Conservation (phyloP, 1,140 invertebrate species). For the Drosophila nigrodunni region DNA sequence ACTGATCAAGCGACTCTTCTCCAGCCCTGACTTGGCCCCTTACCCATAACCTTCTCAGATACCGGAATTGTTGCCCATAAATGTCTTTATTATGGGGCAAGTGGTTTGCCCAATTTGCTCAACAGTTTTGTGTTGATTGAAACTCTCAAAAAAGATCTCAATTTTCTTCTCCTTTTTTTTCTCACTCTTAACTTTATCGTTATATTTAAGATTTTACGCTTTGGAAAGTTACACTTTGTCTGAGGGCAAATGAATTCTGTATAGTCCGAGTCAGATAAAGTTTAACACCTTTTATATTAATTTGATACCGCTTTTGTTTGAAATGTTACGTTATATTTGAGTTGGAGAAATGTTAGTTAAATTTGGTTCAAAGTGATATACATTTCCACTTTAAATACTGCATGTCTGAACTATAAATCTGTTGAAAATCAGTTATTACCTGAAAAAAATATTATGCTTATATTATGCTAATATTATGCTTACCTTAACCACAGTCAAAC, state of each 20-base stretch:
- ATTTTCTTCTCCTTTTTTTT: not conserved
- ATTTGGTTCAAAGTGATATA: no score
- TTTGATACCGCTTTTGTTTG: no score
- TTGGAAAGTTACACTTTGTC: not conserved
- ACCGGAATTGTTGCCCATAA: conserved; percentile 68
- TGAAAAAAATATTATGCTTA: no score
- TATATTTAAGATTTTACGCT: not conserved
- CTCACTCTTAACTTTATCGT: not conserved
- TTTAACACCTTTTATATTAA: no score
- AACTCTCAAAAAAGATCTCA: conserved; percentile 12
- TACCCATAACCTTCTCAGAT: conserved; percentile 16
- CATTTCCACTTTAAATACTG: no score
- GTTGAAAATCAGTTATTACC: no score
- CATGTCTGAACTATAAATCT: no score
- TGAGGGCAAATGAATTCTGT: not conserved
- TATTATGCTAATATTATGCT: no score
- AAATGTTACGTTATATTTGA: no score
- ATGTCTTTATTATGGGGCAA: conserved; percentile 77
- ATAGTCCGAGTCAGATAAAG: not conserved
- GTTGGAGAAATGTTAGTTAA: no score
- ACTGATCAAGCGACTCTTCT: conserved; percentile 23
- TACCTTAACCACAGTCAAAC: no score
- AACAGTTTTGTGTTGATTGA: conserved; percentile 13
- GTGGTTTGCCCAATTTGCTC: conserved; percentile 62
- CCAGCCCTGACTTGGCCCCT: not conserved